These are phyloP conservation scores for Oasisia sp. DNA, from an alignment of 2,888 invertebrate genomes.

Conservation along the genomic window DNA sequence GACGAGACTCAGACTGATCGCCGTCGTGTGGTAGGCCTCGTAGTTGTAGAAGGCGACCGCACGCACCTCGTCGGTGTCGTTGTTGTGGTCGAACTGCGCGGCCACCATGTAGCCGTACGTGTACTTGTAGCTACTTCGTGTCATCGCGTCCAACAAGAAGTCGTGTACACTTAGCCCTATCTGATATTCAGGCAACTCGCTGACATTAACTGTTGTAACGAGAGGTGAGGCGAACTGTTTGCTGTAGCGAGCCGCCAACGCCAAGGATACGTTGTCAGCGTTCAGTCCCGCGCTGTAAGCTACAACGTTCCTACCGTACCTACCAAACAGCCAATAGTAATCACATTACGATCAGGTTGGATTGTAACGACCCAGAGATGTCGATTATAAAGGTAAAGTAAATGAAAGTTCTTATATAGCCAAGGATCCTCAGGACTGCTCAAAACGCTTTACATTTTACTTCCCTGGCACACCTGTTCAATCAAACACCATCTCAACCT, in stretches of 20 bases:
- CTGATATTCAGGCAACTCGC: background rate
- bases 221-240: background rate
- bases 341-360: no score
- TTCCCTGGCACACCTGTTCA: no score
- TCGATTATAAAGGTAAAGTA: no score
- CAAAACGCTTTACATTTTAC: no score
- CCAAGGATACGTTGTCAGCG: background rate
- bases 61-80: background rate
- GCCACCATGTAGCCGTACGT: slow-evolving; percentile 4
- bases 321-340: background rate
- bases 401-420: no score
- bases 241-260: background rate
- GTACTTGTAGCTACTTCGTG: background rate
- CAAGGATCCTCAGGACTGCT: no score
- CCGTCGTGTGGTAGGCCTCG: background rate
- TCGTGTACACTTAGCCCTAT: background rate
- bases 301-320: background rate
- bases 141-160: background rate
- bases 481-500: no score
- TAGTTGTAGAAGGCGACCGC: background rate
- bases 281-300: background rate
- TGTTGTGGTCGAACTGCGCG: background rate
- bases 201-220: background rate
- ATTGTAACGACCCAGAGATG: no score
- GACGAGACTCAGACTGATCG: background rate